Evolutionary conservation across 2,113 vertebrate genomes (phyloP), one percentile per base, ranked within the genome.

Genomic region (Coryphaenoides rupestris): DNA sequence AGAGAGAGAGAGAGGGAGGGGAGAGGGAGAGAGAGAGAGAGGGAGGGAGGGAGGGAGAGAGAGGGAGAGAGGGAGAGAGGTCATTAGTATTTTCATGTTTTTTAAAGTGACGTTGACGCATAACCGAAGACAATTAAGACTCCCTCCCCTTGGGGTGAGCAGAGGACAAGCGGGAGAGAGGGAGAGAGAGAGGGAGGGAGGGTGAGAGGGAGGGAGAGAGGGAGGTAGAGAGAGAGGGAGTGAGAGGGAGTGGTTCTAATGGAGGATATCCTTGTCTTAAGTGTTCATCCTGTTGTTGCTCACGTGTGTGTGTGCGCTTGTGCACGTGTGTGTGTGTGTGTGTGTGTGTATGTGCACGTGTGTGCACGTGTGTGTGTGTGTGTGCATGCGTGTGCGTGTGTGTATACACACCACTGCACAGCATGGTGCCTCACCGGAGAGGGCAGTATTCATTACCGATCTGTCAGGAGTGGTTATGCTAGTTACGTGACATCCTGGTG

Each of bases 281-380:
- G 49, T 24, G 49, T 2, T 26, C 74, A 82, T 90, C 88, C 88
- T 89, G 88, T 90, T 89, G 61, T 88, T 40, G 33, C 13, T 40
- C 82, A 65, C 4, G 21, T 77, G 56, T 16, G 55, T 15, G 52
- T 46, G 53, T 9, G 49, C 33, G 19, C 60, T 45, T 45, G 40
- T 45, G 40, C 13, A 13, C 13, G 4, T 13, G 16, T 50, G 47
- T 50, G 47, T n/a, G 47, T 50, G 47, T 50, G 47, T 50, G 47
- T 50, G 47, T n/a, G 2, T 14, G 33, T 77, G 57, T 17, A 53
- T 16, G 53, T 47, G 54, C 5, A 46, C 40, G 21, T 62, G 14
- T 49, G 47, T 49, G 47, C 16, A 15, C 16, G 47, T 49, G 47
- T 49, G 47, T 49, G 47, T 49, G 47, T 49, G 47, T 49, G 3